Percentiles rank a stretch among this genome's conserved stretches.
phyloP scores from a whole-genome alignment of 2,113 vertebrate genomes.

The Hydropotes inermis region DNA sequence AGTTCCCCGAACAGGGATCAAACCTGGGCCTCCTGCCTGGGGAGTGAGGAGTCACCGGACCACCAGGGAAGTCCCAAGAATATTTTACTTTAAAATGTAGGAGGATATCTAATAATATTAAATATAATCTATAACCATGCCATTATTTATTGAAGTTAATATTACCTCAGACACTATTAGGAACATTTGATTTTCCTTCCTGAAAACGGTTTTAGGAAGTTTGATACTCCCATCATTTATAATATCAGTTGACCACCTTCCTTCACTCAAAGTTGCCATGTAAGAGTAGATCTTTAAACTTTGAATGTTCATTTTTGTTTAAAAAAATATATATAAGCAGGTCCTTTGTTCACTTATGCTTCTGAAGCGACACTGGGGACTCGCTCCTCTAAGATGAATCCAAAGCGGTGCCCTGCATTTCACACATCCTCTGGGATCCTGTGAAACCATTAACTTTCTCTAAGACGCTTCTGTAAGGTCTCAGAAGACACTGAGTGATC shows the following conservation, averaged over 20 bases:
- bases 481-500: neutral
- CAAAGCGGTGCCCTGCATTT: neutral
- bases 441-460: neutral
- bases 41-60: neutral
- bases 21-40: neutral
- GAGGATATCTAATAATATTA: neutral
- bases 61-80: neutral
- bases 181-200: neutral
- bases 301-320: conserved; percentile 11
- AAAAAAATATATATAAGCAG: conserved; percentile 6
- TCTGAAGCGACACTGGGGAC: conserved; percentile 1
- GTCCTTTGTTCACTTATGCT: conserved; percentile 31
- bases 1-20: neutral
- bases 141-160: neutral
- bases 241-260: neutral
- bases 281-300: neutral
- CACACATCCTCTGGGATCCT: neutral
- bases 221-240: neutral
- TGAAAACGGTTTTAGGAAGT: neutral
- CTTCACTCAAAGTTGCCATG: neutral
- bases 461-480: conserved; percentile 13
- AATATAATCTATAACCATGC: neutral
- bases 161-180: neutral
- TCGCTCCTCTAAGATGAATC: conserved; percentile 30
- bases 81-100: neutral